phyloP scores from a whole-genome alignment of 2,797 vertebrate genomes.

The Threskiornis aethiopicus region DNA sequence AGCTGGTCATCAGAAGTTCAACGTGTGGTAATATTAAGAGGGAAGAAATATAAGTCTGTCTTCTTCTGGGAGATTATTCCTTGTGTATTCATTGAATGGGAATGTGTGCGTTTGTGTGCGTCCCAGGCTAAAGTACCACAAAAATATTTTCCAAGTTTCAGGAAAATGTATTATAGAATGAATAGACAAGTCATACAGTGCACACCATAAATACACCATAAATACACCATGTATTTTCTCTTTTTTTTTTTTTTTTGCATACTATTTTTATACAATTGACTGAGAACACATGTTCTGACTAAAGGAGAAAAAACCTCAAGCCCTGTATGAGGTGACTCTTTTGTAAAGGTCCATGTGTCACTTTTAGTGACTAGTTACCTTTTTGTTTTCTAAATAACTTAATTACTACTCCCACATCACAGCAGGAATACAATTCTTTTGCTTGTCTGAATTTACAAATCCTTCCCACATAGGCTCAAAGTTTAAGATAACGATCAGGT shows the following conservation, averaged over 20 bases:
- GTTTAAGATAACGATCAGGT: background rate
- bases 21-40: background rate
- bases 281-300: background rate
- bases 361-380: background rate
- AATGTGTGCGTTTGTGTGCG: background rate
- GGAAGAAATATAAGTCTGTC: background rate
- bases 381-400: slow-evolving; percentile 22
- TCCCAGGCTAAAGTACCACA: background rate
- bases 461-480: background rate
- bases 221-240: background rate
- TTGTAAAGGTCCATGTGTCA: background rate
- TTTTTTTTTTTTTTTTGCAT: no score
- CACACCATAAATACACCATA: background rate
- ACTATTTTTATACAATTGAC: background rate
- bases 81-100: background rate
- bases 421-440: slow-evolving; percentile 11
- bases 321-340: background rate
- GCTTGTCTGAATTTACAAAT: background rate
- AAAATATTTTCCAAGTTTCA: background rate
- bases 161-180: background rate
- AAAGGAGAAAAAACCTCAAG: background rate
- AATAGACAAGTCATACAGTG: background rate
- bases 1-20: background rate
- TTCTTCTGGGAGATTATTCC: background rate
- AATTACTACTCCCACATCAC: background rate